Evolutionary conservation across 2,113 vertebrate genomes (phyloP).

Genomic region (Bubo scandiacus): DNA sequence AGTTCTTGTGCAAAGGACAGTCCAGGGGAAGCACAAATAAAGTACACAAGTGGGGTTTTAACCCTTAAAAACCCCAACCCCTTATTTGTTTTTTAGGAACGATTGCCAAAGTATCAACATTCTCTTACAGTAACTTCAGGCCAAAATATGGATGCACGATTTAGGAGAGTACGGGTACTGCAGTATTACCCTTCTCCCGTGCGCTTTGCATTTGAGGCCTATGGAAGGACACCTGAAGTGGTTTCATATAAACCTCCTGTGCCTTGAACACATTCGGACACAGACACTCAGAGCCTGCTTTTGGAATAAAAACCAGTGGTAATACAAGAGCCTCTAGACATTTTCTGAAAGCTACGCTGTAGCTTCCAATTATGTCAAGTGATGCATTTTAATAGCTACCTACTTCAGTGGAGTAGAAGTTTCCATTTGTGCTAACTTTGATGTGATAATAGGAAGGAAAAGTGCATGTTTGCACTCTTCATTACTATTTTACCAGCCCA

Average conservation of each 20-base stretch:
- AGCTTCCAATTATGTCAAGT: background rate
- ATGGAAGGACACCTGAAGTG: background rate
- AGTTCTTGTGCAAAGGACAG: background rate
- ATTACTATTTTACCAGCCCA: background rate
- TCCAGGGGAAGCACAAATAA: background rate
- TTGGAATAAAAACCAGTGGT: background rate
- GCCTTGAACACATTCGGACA: background rate
- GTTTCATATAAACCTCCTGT: background rate
- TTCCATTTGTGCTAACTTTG: conserved; percentile 13
- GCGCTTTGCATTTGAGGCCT: background rate
- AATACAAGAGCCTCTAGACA: background rate
- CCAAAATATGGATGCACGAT: background rate
- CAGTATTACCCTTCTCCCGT: accelerated
- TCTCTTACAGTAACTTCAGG: background rate
- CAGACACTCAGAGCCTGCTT: background rate
- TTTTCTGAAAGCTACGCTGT: background rate
- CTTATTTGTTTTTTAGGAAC: background rate
- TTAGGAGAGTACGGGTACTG: background rate
- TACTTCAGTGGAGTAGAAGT: background rate
- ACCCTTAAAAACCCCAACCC: accelerated
- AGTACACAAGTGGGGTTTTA: background rate
- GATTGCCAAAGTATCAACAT: background rate
- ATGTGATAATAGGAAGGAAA: conserved; percentile 31
- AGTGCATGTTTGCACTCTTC: background rate
- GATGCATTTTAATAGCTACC: conserved; percentile 11